Evolutionary conservation across 2,888 invertebrate species (phyloP), one percentile per base, ranked within the genome.

Genomic region (Esperia sulphurella): DNA sequence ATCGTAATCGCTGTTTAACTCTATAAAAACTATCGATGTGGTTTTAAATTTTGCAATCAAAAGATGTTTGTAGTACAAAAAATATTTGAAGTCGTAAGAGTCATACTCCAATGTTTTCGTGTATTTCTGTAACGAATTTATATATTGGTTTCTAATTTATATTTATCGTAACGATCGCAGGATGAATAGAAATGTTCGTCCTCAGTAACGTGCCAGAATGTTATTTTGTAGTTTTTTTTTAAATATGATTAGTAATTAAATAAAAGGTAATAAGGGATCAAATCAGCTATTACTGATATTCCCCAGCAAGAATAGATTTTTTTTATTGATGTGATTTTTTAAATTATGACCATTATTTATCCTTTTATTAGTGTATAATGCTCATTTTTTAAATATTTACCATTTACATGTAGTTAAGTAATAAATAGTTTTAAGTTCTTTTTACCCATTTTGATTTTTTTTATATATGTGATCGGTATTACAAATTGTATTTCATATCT

Each of bases 381-480:
- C 88, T 88, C 88, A 87, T 84, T 83, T 66, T 78, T 79, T 70
- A 79, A 83, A 80, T 83, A 84, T 83, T 79, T 86, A 86, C 84
- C 86, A 84, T 80, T 83, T 83, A 82, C 73, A 76, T 68, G 59
- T 84, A 84, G 76, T 76, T 79, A 80, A 74, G 77, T 68, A 58
- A 71, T 83, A 83, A 58, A 71, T 83, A 83, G 74, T 60, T 69
- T 74, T 84, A 83, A 81, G 83, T 83, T 84, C 66, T 72, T 75
- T 21, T 71, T 75, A 69, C 64, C 67, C 57, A 59, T 64, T 74
- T 76, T 63, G 65, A 73, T 71, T 65, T 75, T 74, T 68, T 66
- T 73, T 75, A 70, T 71, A 65, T 65, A 66, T 65, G 65, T 64
- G 49, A 63, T 68, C 57, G 54, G 30, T 48, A 54, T 54, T 57